Evolutionary conservation across 1,140 invertebrate species (phyloP), one percentile per base, ranked within the genome.

Genomic region (Rhysida immarginata): DNA sequence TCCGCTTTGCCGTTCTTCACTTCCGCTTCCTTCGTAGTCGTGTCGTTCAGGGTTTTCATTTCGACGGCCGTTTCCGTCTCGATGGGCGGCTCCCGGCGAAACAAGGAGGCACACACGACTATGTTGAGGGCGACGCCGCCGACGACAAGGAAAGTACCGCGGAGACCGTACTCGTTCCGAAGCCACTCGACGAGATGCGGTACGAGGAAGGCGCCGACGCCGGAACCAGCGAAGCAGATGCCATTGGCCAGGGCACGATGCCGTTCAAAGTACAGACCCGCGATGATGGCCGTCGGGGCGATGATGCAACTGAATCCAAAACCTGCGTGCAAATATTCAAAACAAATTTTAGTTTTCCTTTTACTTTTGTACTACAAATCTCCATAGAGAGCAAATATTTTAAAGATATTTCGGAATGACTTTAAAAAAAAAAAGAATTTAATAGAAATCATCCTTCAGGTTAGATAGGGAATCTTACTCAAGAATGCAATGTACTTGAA

Each of bases 251-350:
- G 46, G 20, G 65, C 68, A 27, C 67, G 56, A n/a, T 62, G 61
- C 54, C 60, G 61, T 11, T 69, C 55, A 42, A 69, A 69, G 54
- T 69, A 68, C 48, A 60, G 54, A 2, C 63, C 60, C 26, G 69
- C 59, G 35, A 66, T 60, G 2, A 64, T 56, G 25, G 69, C 84
- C 0, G 86, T 88, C 23, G 87, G 86, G 2, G 87, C 85, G 3
- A 84, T 85, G 1, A 81, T 82, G 0, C 85, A 69, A 0, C 83
- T 84, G 1, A 82, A 81, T 1, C 84, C 84, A 49, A 86, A 80
- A 48, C 84, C 83, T 84, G 64, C n/a, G n/a, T n/a, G n/a, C 18
- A 61, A 61, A 49, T 27, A 16, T 52, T 59, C 58, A 49, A 54
- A 42, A 0, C 26, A 18, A 43, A 25, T 18, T 21, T 8, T 1